These are phyloP conservation scores for Loxodonta africana DNA, from an alignment of 2,113 vertebrate genomes.

Conservation along the genomic window DNA sequence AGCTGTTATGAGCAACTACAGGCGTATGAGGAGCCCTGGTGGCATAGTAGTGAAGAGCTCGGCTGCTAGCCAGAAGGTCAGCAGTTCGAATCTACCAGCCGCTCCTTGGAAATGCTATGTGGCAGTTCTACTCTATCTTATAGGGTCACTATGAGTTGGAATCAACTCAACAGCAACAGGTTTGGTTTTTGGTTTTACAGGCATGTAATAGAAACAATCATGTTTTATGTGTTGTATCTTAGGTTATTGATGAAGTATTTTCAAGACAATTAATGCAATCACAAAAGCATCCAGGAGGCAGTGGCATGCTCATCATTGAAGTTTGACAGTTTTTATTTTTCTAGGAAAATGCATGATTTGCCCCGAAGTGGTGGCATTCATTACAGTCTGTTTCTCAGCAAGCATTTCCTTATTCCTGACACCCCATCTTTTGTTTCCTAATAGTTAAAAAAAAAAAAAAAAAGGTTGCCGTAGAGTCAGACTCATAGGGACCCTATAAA, in stretches of 20 bases:
- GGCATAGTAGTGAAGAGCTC: too few relatives aligned
- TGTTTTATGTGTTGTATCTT: constrained; percentile 69
- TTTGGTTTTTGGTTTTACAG: too few relatives aligned
- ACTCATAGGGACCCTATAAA: too few relatives aligned
- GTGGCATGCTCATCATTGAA: constrained; percentile 71
- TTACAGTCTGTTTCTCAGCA: constrained; percentile 46
- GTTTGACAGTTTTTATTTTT: constrained; percentile 80
- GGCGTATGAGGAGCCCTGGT: constrained; percentile 2
- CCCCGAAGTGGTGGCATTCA: constrained; percentile 20
- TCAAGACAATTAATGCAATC: constrained; percentile 85
- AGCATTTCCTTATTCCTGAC: background rate
- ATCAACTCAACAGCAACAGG: too few relatives aligned
- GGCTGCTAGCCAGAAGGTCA: too few relatives aligned
- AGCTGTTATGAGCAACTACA: constrained; percentile 80
- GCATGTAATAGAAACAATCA: constrained; percentile 75
- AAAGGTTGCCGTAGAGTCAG: too few relatives aligned
- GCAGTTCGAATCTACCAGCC: too few relatives aligned
- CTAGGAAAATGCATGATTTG: constrained; percentile 64
- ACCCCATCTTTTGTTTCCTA: constrained; percentile 1
- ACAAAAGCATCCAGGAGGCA: constrained; percentile 80
- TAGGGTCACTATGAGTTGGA: too few relatives aligned
- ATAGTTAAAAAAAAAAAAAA: background rate
- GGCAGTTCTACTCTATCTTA: too few relatives aligned
- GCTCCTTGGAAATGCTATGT: too few relatives aligned
- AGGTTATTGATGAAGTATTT: constrained; percentile 81